phyloP scores from a whole-genome alignment of 2,888 invertebrate genomes.

The Megalurothrips usitatus region DNA sequence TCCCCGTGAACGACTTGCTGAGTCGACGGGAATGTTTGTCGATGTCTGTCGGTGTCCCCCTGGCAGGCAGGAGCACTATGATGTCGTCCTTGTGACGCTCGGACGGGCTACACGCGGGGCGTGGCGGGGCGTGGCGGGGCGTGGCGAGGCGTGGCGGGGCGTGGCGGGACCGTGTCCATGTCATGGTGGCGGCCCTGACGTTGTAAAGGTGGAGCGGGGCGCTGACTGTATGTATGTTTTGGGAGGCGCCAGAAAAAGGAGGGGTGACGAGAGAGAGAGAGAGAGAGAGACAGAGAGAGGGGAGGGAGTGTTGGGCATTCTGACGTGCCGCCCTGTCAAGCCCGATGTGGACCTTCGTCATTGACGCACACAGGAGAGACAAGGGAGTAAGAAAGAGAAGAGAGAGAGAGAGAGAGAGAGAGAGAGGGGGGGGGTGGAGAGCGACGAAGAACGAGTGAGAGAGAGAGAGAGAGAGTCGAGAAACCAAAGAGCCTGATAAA shows the following conservation, averaged over 20 bases:
- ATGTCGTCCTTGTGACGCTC: not conserved
- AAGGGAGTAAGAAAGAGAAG: not conserved
- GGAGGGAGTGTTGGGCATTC: not conserved
- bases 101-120: not conserved
- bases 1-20: conserved; percentile 8
- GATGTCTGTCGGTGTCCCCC: conserved; percentile 2
- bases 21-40: conserved; percentile 10
- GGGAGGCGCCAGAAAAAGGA: not conserved
- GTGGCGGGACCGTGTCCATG: not conserved
- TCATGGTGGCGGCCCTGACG: too few relatives aligned
- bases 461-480: not conserved
- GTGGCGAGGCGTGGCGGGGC: not conserved
- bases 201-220: too few relatives aligned
- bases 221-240: too few relatives aligned
- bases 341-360: too few relatives aligned
- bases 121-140: not conserved
- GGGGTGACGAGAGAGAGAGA: not conserved
- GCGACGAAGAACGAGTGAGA: not conserved
- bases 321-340: too few relatives aligned
- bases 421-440: not conserved
- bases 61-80: not conserved
- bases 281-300: not conserved
- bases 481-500: not conserved
- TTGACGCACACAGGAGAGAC: too few relatives aligned
- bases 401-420: not conserved